These are phyloP conservation scores for Calosoma granatense DNA, from an alignment of 1,140 invertebrate genomes.

Conservation along the genomic window DNA sequence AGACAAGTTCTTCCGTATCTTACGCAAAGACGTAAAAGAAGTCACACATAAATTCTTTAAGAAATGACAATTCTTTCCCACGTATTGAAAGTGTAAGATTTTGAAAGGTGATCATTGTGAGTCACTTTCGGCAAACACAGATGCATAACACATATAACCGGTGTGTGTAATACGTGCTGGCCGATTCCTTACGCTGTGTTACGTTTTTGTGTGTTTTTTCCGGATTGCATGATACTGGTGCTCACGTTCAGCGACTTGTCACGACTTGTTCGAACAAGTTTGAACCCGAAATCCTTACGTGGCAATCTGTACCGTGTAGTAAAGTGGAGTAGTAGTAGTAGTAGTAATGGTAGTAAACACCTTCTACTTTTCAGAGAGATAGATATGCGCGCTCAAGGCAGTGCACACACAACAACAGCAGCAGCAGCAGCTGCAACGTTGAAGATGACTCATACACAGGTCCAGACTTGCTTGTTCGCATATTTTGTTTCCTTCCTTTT, in stretches of 20 bases:
- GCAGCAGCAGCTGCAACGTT: conserved; percentile 15
- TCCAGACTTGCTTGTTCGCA: conserved; percentile 13
- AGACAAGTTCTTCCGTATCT: neutral
- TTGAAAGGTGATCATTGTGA: neutral
- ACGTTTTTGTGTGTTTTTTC: neutral
- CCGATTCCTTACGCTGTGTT: too few species aligned
- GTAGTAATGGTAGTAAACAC: too few species aligned
- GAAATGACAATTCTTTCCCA: too few species aligned
- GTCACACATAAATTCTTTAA: neutral
- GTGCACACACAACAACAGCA: too few species aligned
- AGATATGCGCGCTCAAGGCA: neutral
- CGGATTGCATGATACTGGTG: neutral
- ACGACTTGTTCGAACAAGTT: neutral
- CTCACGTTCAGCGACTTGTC: neutral
- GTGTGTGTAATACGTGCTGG: neutral
- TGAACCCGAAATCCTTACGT: neutral
- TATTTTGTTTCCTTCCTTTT: neutral
- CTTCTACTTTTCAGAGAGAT: conserved; percentile 15
- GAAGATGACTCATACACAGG: conserved; percentile 17
- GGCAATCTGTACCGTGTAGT: too few species aligned
- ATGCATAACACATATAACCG: too few species aligned
- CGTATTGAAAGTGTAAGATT: neutral
- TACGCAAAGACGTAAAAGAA: neutral
- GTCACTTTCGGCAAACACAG: neutral
- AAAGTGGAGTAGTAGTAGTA: too few species aligned